Conservation (phyloP, 2,113 vertebrate species). For the Madoqua kirkii region DNA sequence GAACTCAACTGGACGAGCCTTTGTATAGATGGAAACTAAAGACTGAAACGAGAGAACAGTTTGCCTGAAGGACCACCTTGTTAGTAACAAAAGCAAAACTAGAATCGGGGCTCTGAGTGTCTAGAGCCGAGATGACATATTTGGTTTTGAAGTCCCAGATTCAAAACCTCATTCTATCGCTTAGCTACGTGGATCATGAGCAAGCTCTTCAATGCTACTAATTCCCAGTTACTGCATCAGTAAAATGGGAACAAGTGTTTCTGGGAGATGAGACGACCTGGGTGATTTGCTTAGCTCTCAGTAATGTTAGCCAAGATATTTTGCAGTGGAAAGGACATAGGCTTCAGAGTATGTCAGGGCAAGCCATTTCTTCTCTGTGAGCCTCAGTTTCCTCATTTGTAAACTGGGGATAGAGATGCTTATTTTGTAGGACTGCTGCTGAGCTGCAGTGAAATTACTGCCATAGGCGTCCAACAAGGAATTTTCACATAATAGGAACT, state of each 20-base stretch:
- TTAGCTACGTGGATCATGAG: neutral
- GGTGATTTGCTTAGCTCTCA: neutral
- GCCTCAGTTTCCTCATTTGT: neutral
- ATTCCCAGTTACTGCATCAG: neutral
- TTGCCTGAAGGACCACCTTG: neutral
- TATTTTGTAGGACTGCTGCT: neutral
- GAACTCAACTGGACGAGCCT: neutral
- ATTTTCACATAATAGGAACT: neutral
- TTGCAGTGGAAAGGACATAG: neutral
- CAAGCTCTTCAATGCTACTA: neutral
- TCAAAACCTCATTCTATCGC: neutral
- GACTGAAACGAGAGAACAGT: neutral
- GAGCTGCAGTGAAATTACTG: neutral
- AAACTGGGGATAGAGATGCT: neutral
- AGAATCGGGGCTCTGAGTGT: constrained; percentile 16
- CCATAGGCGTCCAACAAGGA: neutral
- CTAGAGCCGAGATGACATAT: neutral
- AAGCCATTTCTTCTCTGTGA: neutral
- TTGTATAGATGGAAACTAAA: neutral
- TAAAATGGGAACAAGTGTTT: neutral
- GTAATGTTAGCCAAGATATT: neutral
- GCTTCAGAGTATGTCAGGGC: neutral
- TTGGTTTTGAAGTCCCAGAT: neutral
- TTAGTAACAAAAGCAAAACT: constrained; percentile 46
- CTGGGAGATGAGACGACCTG: neutral